Conservation (phyloP, 2,113 vertebrate species). For the Saccopteryx leptura region DNA sequence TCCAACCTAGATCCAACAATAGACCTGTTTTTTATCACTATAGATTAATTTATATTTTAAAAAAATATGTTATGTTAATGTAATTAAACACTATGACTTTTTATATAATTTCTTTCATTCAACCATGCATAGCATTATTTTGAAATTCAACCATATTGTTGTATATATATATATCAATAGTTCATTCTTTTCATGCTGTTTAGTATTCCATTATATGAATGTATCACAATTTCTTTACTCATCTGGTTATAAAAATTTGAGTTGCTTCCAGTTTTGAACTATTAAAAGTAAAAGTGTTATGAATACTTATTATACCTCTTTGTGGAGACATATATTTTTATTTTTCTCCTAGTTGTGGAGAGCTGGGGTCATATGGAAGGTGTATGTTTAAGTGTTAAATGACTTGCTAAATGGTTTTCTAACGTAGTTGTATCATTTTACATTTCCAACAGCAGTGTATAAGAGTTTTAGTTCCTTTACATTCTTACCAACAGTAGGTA, state of each 20-base stretch:
- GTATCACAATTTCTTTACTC: background rate
- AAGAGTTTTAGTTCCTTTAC: background rate
- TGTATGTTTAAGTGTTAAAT: background rate
- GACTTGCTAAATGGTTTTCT: background rate
- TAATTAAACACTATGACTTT: background rate
- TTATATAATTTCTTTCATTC: background rate
- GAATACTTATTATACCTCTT: background rate
- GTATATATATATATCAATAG: background rate
- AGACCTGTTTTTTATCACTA: background rate
- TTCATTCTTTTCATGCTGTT: background rate
- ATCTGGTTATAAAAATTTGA: background rate
- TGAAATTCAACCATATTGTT: background rate
- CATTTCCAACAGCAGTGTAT: background rate
- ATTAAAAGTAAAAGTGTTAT: background rate
- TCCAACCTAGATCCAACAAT: background rate
- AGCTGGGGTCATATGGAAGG: background rate
- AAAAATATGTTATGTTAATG: background rate
- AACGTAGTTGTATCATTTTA: background rate
- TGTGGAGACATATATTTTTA: background rate
- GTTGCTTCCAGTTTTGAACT: background rate
- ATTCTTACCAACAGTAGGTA: background rate
- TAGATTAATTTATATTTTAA: background rate
- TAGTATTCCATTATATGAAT: background rate
- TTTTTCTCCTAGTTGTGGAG: background rate
- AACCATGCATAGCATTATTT: background rate